Evolutionary conservation across 2,888 invertebrate genomes (phyloP), one percentile per base, ranked within the genome.

Genomic region (Eilema depressum): DNA sequence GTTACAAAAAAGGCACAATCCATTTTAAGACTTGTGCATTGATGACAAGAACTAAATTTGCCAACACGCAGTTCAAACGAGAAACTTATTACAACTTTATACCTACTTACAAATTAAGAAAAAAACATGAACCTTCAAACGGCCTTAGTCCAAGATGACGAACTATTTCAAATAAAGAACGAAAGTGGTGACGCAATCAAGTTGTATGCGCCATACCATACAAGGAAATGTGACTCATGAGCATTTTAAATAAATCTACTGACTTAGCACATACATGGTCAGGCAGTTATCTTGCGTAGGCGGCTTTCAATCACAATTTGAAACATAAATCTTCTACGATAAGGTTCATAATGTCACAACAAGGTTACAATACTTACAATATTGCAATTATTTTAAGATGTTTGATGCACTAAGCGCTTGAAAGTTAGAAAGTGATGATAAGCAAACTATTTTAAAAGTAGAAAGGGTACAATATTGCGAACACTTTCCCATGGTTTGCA

Each of bases 181-280:
- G 83, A 84, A 83, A 84, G 84, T 81, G 70, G 56, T 84, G 82
- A 82, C 78, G 77, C 78, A 76, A 83, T 57, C 66, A 66, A 64
- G 47, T 64, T 80, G 75, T 81, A 79, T 74, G 64, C 71, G 61
- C 69, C 64, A 67, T 53, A 63, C 81, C 78, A 63, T 73, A 80
- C 71, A 77, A 80, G 82, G 80, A 72, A 56, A 14, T 61, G 63
- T 81, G 82, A 83, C 30, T 83, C 83, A 83, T 62, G 23, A 70
- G 41, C 61, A 76, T 75, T 75, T 69, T 67, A 56, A 74, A 75
- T 75, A 74, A 71, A 75, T 79, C 75, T 37, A 68, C 63, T 17
- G 61, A 71, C 71, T 70, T 69, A 69, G 41, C 30, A 64, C 73
- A 70, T 76, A 81, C 63, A 80, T 81, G 80, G 83, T 26, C 69